These are phyloP conservation scores for Chrysochloris asiatica DNA, from an alignment of 2,113 vertebrate genomes.

Conservation along the genomic window DNA sequence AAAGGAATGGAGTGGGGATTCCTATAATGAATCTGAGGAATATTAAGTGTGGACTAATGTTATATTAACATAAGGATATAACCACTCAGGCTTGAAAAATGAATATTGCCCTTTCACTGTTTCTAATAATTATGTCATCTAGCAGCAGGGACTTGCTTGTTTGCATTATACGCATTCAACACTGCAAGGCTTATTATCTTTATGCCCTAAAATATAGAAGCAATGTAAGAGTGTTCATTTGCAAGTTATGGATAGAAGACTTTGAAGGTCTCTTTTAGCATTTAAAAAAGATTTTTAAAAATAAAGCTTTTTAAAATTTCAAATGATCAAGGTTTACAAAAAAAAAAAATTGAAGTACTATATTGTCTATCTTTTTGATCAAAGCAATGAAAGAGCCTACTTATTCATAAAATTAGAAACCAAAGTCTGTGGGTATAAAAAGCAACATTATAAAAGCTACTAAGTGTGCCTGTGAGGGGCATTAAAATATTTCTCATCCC, in stretches of 20 bases:
- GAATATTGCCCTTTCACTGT: slow-evolving; percentile 51
- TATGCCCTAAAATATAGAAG: not conserved
- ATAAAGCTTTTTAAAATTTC: not conserved
- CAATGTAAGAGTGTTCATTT: not conserved
- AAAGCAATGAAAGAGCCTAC: not conserved
- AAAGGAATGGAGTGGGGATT: not conserved
- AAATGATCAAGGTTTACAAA: not conserved
- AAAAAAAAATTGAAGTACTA: slow-evolving; percentile 42
- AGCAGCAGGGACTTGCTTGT: slow-evolving; percentile 25
- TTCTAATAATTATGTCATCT: slow-evolving; percentile 49
- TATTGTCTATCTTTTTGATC: slow-evolving; percentile 8
- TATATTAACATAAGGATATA: slow-evolving; percentile 48
- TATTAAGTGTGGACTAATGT: slow-evolving; percentile 34
- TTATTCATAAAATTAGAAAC: slow-evolving; percentile 25
- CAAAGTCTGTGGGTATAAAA: not conserved
- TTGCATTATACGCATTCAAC: slow-evolving; percentile 34
- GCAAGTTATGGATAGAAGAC: not conserved
- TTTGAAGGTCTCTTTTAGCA: not conserved
- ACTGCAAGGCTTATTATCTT: slow-evolving; percentile 44
- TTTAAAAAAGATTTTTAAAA: not conserved
- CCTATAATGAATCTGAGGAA: not conserved
- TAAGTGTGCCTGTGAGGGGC: not conserved
- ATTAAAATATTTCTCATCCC: not conserved
- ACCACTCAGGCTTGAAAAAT: slow-evolving; percentile 53
- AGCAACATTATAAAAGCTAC: too few species aligned